Evolutionary conservation across 2,888 invertebrate genomes (phyloP), one percentile per base, ranked within the genome.

Genomic region (Ernsta delagoae): DNA sequence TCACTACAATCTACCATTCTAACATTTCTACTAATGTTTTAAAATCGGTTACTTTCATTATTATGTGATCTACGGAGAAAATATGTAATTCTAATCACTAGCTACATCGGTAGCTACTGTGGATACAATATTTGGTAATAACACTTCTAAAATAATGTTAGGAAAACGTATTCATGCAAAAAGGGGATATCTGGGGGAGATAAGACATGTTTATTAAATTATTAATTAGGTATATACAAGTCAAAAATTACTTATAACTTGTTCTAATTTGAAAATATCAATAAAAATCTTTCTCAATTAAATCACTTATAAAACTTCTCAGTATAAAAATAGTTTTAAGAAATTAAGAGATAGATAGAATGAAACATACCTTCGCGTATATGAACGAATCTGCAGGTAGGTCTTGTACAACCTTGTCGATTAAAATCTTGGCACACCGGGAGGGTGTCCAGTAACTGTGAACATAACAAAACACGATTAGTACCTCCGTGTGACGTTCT

Each of bases 351-450:
- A 24, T 24, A 24, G 24, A 24, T 1, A 24, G 24, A 54, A 36
- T 36, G 12, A 4, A 41, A 72, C 95, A 95, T 94, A 98, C 98
- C 98, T 96, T 98, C 98, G 95, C 97, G 96, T 95, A 98, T 96
- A 96, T 98, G 98, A 95, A 98, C 97, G 96, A 98, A 98, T 96
- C 98, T 98, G 97, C 98, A 98, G 96, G 98, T 97, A 95, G 97
- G 96, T 96, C 98, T 96, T 95, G 96, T 97, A 96, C 98, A 98
- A 95, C 97, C 97, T 95, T 98, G 98, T 95, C 97, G 97, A 97
- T 98, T 99, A 98, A 98, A 98, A 98, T 98, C 99, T 98, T 98
- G 98, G 98, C 98, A 99, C 97, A 98, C 98, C 98, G 97, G 98
- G 98, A 98, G 98, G 98, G 98, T 99, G 98, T 98, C 98, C 98